Evolutionary conservation across 1,140 invertebrate genomes (phyloP).

Genomic region (Gonatopus flavifemur): DNA sequence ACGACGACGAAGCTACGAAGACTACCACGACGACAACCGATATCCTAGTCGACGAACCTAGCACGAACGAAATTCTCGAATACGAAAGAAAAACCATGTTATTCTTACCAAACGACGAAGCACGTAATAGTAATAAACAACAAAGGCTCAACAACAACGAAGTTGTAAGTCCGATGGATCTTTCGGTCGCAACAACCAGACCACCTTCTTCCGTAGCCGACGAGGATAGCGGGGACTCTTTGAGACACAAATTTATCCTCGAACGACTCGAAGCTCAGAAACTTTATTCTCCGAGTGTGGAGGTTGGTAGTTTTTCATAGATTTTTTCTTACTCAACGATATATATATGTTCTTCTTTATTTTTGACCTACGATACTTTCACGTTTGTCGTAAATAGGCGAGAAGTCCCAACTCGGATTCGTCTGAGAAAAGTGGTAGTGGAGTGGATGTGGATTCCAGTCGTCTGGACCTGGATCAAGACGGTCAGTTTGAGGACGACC

Average conservation of each 20-base stretch:
- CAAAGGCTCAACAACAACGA: constrained; percentile 56
- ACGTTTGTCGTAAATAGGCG: constrained; percentile 27
- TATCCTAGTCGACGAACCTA: constrained; percentile 31
- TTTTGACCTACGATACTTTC: background rate
- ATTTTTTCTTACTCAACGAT: background rate
- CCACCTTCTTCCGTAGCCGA: constrained; percentile 49
- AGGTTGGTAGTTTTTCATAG: constrained; percentile 33
- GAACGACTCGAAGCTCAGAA: constrained; percentile 53
- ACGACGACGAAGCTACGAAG: constrained; percentile 46
- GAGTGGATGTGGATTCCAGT: constrained; percentile 36
- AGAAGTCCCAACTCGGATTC: constrained; percentile 53
- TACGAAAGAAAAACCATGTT: constrained; percentile 51
- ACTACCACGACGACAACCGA: too few species aligned
- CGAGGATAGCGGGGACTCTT: constrained; percentile 53
- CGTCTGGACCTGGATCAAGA: constrained; percentile 46
- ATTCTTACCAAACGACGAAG: constrained; percentile 37
- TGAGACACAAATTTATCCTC: constrained; percentile 53
- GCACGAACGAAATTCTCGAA: constrained; percentile 44
- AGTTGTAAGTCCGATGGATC: constrained; percentile 54
- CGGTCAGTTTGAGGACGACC: constrained; percentile 43
- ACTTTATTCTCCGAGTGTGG: constrained; percentile 48
- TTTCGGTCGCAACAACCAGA: constrained; percentile 50
- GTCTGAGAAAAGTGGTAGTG: constrained; percentile 52
- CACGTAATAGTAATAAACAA: too few species aligned
- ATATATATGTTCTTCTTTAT: background rate